Evolutionary conservation across 2,797 vertebrate species (phyloP).

Genomic region (Coregonus sp.): DNA sequence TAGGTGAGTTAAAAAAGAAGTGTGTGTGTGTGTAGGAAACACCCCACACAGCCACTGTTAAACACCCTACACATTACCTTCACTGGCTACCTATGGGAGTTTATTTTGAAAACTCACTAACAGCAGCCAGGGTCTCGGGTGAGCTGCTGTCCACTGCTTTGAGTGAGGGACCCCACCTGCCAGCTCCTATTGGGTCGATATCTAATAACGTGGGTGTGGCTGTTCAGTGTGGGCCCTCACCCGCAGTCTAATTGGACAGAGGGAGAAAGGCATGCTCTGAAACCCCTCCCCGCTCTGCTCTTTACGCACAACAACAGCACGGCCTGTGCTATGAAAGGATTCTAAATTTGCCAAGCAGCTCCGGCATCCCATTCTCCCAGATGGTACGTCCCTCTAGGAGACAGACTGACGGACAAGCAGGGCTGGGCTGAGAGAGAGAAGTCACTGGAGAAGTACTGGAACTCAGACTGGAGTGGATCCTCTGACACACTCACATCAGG

Average conservation of each 20-base stretch:
- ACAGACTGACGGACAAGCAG: constrained; percentile 13
- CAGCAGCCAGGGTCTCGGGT: constrained; percentile 36
- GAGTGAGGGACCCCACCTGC: constrained; percentile 31
- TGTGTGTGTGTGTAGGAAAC: constrained; percentile 19
- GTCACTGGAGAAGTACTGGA: neutral
- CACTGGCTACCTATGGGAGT: constrained; percentile 8
- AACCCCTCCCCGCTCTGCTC: constrained; percentile 59
- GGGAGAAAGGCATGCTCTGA: constrained; percentile 43
- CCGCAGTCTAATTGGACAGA: constrained; percentile 49
- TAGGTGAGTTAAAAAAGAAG: neutral
- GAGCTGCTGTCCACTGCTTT: constrained; percentile 32
- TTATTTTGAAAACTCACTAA: constrained; percentile 60
- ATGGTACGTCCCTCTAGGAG: constrained; percentile 49
- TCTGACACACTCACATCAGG: constrained; percentile 16
- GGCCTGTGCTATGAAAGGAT: constrained; percentile 47
- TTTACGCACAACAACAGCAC: constrained; percentile 57
- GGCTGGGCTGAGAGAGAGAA: constrained; percentile 10
- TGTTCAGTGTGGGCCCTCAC: constrained; percentile 43
- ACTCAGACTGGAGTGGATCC: constrained; percentile 40
- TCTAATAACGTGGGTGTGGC: constrained; percentile 40
- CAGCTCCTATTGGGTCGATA: constrained; percentile 54
- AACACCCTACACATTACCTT: constrained; percentile 17
- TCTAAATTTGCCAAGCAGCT: constrained; percentile 27
- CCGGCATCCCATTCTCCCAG: constrained; percentile 59
- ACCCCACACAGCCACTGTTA: too few species aligned